These are phyloP conservation scores for Sitta carolinensis DNA, from an alignment of 2,797 vertebrate genomes.

Conservation along the genomic window DNA sequence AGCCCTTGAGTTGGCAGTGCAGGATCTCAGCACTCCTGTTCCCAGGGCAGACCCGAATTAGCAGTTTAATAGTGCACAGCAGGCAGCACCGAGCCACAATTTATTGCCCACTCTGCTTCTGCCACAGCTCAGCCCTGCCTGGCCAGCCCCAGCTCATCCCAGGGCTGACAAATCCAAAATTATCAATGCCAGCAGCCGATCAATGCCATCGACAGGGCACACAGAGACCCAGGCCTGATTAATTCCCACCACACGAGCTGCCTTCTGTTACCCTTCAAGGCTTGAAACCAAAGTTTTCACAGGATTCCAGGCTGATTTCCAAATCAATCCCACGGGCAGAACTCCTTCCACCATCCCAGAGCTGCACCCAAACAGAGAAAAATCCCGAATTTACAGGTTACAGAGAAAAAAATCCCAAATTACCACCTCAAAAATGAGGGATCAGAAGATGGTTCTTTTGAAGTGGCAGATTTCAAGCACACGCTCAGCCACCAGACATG, in stretches of 20 bases:
- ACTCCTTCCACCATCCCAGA: not conserved
- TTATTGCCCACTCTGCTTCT: not conserved
- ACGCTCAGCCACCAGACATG: not conserved
- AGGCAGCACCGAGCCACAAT: not conserved
- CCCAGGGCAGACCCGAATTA: not conserved
- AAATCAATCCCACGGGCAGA: accelerated
- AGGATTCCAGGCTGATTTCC: not conserved
- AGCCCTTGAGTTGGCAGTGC: not conserved
- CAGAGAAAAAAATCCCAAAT: not conserved
- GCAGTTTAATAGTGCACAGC: not conserved
- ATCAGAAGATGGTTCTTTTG: not conserved
- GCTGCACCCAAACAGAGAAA: not conserved
- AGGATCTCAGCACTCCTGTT: not conserved
- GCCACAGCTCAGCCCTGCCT: not conserved
- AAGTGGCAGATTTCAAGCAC: not conserved
- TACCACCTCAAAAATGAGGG: not conserved
- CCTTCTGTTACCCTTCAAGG: not conserved
- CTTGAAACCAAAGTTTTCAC: accelerated
- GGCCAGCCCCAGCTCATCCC: not conserved
- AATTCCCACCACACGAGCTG: not conserved
- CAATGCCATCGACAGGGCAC: not conserved
- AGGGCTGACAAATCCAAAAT: not conserved
- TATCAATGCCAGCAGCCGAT: accelerated
- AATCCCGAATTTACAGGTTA: not conserved
- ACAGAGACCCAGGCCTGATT: accelerated